Conservation (phyloP, 2,888 invertebrate genomes). For the Drosophila austrosaltans region DNA sequence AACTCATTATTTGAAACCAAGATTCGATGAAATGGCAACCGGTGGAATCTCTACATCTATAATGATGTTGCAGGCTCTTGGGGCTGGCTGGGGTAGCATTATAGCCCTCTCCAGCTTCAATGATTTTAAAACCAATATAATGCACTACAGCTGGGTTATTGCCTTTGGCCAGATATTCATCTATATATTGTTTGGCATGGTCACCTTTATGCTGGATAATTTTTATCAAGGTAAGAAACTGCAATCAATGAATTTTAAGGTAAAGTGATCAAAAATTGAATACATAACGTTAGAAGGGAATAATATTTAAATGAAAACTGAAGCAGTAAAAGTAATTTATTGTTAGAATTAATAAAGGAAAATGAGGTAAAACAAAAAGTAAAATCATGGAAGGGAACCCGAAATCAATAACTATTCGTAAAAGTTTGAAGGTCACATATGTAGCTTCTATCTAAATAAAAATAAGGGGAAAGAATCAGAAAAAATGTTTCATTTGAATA, state of each 20-base stretch:
- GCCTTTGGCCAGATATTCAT: conserved; percentile 69
- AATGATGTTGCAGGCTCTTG: conserved; percentile 88
- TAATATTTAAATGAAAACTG: too few species aligned
- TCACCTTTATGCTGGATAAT: conserved; percentile 88
- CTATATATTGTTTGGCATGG: conserved; percentile 85
- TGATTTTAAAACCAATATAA: conserved; percentile 88
- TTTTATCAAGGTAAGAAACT: conserved; percentile 83
- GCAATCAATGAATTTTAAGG: neutral
- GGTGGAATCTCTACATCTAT: conserved; percentile 48
- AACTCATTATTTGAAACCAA: conserved; percentile 40
- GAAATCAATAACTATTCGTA: too few species aligned
- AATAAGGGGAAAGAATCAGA: too few species aligned
- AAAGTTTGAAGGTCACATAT: too few species aligned
- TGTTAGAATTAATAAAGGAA: neutral
- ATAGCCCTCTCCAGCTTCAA: conserved; percentile 93
- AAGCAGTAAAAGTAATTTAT: neutral
- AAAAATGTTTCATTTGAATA: too few species aligned
- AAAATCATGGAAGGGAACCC: too few species aligned
- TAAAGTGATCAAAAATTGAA: too few species aligned
- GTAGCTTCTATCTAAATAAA: too few species aligned
- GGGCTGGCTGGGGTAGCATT: conserved; percentile 93
- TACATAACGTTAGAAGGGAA: too few species aligned
- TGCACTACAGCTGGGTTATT: conserved; percentile 81
- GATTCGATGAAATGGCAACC: neutral
- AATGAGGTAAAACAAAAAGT: too few species aligned